Evolutionary conservation across 2,797 vertebrate genomes (phyloP), one percentile per base, ranked within the genome.

Genomic region (Onychomys torridus): DNA sequence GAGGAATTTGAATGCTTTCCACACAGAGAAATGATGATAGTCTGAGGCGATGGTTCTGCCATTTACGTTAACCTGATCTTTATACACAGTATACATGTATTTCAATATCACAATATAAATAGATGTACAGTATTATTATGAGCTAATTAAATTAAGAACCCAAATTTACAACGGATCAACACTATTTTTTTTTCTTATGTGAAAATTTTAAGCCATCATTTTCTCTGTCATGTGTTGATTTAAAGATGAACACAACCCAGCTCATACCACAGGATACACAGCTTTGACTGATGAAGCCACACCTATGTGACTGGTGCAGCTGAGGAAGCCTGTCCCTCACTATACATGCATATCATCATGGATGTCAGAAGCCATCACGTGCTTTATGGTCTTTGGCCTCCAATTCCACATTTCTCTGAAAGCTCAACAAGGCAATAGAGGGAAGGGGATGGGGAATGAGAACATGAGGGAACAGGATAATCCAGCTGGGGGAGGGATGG

Each of bases 201-300:
- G 12, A 23, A 1, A 71, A 78, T 92, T 93, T 95, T 91, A 91
- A 81, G 90, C 61, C 89, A 69, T 59, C 55, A 43, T 27, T 78
- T 93, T 55, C 19, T 90, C 57, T 61, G n/a, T 37, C 34, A 52
- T 40, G 8, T 81, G 52, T 77, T 93, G 76, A 52, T 77, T 87
- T 90, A 84, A 93, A 88, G 84, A 83, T 71, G 29, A 96, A 94
- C 55, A 71, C 85, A 96, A 89, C 29, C 6, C 5, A 77, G 2
- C 59, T 55, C 49, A 40, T 3, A 27, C 59, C 29, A 67, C 1
- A 1, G 61, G 79, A 77, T 23, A n/a, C n/a, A 46, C 1, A 81
- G 63, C 49, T 88, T 52, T 34, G 49, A 76, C 1, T 12, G 29
- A 59, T 19, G 29, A 25, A 67, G 59, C 21, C 40, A 43, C 0